These are phyloP conservation scores for Heterocephalus glaber DNA, from an alignment of 2,113 vertebrate species.

Conservation along the genomic window DNA sequence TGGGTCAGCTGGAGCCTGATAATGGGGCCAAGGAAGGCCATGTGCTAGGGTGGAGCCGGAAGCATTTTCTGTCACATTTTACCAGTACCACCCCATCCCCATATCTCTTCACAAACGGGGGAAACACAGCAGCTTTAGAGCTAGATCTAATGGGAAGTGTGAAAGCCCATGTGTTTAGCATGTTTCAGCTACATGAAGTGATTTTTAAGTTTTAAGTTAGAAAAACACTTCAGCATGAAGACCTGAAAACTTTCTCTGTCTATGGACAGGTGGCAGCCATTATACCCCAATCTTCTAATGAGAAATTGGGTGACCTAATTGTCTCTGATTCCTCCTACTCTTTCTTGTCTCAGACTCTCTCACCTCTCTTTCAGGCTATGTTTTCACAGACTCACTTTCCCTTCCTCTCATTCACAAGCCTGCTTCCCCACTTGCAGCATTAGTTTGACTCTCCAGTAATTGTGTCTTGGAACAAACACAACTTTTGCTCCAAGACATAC, in stretches of 20 bases:
- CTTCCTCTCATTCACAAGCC: neutral
- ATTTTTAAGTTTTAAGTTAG: constrained; percentile 46
- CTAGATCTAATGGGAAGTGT: neutral
- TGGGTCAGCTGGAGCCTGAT: constrained; percentile 4
- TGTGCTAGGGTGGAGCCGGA: neutral
- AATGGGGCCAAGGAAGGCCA: constrained; percentile 32
- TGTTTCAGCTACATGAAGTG: constrained; percentile 38
- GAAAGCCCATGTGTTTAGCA: neutral
- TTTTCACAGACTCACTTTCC: neutral
- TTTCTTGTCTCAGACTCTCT: neutral
- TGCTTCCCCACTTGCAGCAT: neutral
- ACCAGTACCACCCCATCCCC: neutral
- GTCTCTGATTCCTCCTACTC: neutral
- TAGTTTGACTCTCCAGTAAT: neutral
- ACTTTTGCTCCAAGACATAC: neutral
- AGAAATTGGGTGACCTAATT: neutral
- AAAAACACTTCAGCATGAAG: neutral
- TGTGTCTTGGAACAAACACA: neutral
- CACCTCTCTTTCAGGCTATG: neutral
- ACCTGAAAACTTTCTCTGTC: neutral
- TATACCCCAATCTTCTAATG: neutral
- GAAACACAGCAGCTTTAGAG: constrained; percentile 23
- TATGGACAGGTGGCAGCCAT: neutral
- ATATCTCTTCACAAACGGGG: neutral
- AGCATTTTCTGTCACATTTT: constrained; percentile 18